These are phyloP conservation scores for Ecliptopera silaceata DNA, from an alignment of 2,888 invertebrate species.

Conservation along the genomic window DNA sequence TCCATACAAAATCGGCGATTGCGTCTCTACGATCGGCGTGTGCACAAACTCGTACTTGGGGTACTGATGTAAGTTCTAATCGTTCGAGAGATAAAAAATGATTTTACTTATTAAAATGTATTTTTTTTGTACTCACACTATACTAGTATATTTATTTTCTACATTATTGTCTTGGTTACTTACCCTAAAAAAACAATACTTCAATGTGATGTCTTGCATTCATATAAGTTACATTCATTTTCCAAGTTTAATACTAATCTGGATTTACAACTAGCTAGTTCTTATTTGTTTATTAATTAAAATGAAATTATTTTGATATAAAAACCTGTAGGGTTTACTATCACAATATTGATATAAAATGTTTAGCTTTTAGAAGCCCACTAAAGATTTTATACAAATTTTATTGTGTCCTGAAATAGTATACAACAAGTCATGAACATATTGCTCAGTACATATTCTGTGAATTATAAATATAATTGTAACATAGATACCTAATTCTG, in stretches of 20 bases:
- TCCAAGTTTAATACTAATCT: not conserved
- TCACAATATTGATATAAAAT: conserved; percentile 24
- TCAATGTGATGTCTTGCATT: conserved; percentile 11
- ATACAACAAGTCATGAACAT: too few relatives aligned
- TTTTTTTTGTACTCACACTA: not conserved
- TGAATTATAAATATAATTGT: too few relatives aligned
- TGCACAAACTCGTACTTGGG: too few relatives aligned
- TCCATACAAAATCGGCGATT: too few relatives aligned
- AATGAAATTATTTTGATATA: conserved; percentile 3
- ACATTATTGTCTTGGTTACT: conserved; percentile 1
- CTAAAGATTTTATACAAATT: not conserved
- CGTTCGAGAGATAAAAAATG: too few relatives aligned
- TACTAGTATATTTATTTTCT: not conserved
- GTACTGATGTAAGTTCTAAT: too few relatives aligned
- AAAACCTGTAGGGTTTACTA: conserved; percentile 7
- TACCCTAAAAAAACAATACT: not conserved
- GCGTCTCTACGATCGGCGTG: too few relatives aligned
- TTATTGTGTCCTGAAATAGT: not conserved
- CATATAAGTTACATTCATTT: conserved; percentile 10
- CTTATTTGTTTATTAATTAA: conserved; percentile 4
- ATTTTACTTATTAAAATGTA: not conserved
- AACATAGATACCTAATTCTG: not conserved
- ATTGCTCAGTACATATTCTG: too few relatives aligned
- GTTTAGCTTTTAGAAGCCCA: not conserved
- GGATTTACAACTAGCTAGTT: not conserved